phyloP scores from a whole-genome alignment of 2,888 invertebrate genomes.

The Leptopterna dolabrata region DNA sequence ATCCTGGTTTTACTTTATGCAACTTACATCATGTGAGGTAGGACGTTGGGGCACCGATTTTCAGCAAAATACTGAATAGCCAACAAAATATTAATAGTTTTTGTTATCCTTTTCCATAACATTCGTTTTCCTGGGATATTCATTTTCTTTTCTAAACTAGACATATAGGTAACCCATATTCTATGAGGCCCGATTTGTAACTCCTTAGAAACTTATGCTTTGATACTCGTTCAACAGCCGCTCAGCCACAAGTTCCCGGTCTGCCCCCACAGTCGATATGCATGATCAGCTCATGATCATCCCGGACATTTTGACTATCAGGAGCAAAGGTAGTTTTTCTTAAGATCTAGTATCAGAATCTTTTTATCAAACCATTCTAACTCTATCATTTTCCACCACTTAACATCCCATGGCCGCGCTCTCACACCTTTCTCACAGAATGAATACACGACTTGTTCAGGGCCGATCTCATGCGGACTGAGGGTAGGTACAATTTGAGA shows the following conservation, averaged over 20 bases:
- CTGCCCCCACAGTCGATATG: neutral
- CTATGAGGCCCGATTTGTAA: neutral
- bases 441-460: too few relatives aligned
- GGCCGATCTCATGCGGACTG: too few relatives aligned
- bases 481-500: too few relatives aligned
- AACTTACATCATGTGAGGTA: too few relatives aligned
- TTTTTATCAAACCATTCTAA: neutral
- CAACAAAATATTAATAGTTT: too few relatives aligned
- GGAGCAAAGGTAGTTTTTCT: neutral
- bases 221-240: conserved; percentile 11
- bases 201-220: neutral
- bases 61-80: too few relatives aligned
- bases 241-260: neutral
- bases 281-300: conserved; percentile 20
- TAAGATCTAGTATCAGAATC: neutral
- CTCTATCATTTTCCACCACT: neutral
- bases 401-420: neutral
- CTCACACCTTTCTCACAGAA: too few relatives aligned
- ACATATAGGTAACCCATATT: neutral
- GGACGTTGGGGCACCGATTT: too few relatives aligned
- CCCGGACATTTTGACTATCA: conserved; percentile 16
- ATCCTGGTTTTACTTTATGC: too few relatives aligned
- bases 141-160: neutral
- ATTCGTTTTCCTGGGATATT: too few relatives aligned
- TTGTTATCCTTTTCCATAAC: neutral